A percentile compares a stretch with the other conserved stretches of the same genome.
phyloP scores from a whole-genome alignment of 2,797 vertebrate genomes.

The Gymnoscopelus braueri region DNA sequence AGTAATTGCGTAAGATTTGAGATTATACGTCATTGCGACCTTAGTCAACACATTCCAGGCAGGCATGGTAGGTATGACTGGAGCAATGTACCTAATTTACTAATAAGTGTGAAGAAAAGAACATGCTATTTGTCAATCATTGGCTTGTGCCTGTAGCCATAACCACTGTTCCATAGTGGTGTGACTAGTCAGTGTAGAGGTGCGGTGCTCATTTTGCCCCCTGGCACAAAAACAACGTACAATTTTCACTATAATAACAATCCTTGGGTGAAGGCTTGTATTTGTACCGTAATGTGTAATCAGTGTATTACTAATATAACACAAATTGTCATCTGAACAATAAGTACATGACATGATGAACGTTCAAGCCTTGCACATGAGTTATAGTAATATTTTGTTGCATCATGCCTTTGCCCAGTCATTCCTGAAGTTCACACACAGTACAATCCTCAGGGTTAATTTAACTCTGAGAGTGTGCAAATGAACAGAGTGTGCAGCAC shows the following conservation, averaged over 20 bases:
- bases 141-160: neutral
- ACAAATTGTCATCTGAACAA: too few relatives aligned
- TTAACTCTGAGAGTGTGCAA: too few relatives aligned
- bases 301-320: slow-evolving; percentile 6
- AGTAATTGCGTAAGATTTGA: slow-evolving; percentile 22
- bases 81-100: slow-evolving; percentile 9
- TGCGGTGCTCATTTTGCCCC: neutral
- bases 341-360: too few relatives aligned
- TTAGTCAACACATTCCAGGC: slow-evolving; percentile 41
- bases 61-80: slow-evolving; percentile 10
- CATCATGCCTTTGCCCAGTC: neutral
- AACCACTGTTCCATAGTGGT: neutral
- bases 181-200: neutral
- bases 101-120: slow-evolving; percentile 14
- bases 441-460: too few relatives aligned
- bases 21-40: slow-evolving; percentile 25
- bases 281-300: slow-evolving; percentile 42
- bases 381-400: neutral
- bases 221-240: neutral
- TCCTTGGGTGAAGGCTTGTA: slow-evolving; percentile 10
- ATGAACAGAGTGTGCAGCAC: too few relatives aligned
- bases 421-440: too few relatives aligned
- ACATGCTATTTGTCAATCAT: slow-evolving; percentile 4
- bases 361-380: neutral
- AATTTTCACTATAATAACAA: slow-evolving; percentile 23